These are phyloP conservation scores for Portunus trituberculatus DNA, from an alignment of 1,140 invertebrate species.

Conservation along the genomic window DNA sequence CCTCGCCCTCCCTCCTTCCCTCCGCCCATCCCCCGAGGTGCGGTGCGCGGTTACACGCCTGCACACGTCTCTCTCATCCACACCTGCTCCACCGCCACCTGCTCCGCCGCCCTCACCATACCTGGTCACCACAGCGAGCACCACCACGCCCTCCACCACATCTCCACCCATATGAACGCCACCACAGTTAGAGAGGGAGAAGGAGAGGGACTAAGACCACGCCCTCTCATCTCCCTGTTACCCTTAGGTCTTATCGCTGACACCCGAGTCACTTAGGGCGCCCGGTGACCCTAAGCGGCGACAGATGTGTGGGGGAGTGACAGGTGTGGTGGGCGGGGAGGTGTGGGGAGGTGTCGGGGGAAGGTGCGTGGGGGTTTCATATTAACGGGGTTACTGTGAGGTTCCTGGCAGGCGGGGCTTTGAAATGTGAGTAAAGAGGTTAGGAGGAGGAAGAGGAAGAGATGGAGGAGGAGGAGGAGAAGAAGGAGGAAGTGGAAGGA, in stretches of 20 bases:
- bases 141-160: neutral
- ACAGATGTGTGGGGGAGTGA: neutral
- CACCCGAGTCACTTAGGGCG: neutral
- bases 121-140: neutral
- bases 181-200: neutral
- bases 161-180: neutral
- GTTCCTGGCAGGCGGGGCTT: neutral
- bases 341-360: neutral
- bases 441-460: neutral
- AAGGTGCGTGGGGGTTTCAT: neutral
- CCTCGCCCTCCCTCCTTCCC: neutral
- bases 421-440: neutral
- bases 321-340: neutral
- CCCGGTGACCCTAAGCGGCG: neutral
- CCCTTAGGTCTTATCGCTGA: neutral
- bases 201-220: neutral
- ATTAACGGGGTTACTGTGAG: neutral
- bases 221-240: neutral
- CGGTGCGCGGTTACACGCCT: neutral
- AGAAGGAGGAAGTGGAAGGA: too few relatives aligned
- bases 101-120: neutral
- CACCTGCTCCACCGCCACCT: neutral
- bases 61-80: neutral
- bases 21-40: constrained; percentile 1
- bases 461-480: neutral